phyloP scores from a whole-genome alignment of 2,888 invertebrate species.

The Tipula vernalis region DNA sequence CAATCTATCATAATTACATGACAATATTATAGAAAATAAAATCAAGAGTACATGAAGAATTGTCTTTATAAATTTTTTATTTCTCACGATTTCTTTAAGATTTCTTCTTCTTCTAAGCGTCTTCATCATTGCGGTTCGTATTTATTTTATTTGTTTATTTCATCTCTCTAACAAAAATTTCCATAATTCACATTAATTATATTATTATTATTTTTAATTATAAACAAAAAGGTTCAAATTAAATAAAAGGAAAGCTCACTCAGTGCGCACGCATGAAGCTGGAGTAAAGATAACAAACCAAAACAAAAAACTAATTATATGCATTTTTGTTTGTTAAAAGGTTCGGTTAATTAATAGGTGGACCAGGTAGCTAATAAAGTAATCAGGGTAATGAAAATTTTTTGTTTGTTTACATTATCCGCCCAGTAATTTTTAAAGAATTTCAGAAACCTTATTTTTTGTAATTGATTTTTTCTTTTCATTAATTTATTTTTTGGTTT shows the following conservation, averaged over 20 bases:
- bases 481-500: too few species aligned
- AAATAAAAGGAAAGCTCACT: neutral
- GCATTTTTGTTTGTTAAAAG: neutral
- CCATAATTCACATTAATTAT: neutral
- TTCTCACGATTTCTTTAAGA: neutral
- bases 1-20: neutral
- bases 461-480: neutral
- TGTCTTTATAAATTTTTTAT: neutral
- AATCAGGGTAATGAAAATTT: neutral
- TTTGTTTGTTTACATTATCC: neutral
- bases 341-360: neutral
- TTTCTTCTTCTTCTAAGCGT: neutral
- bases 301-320: neutral
- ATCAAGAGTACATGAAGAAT: neutral
- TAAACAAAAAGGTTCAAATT: neutral
- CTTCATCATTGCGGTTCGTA: neutral
- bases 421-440: neutral
- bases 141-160: neutral
- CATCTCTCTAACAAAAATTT: neutral
- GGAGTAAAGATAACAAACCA: neutral
- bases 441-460: neutral
- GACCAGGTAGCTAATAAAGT: neutral
- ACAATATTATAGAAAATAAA: neutral
- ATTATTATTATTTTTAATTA: neutral
- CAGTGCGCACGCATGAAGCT: neutral